Evolutionary conservation across 2,888 invertebrate genomes (phyloP).

Genomic region (Ariolimax columbianus): DNA sequence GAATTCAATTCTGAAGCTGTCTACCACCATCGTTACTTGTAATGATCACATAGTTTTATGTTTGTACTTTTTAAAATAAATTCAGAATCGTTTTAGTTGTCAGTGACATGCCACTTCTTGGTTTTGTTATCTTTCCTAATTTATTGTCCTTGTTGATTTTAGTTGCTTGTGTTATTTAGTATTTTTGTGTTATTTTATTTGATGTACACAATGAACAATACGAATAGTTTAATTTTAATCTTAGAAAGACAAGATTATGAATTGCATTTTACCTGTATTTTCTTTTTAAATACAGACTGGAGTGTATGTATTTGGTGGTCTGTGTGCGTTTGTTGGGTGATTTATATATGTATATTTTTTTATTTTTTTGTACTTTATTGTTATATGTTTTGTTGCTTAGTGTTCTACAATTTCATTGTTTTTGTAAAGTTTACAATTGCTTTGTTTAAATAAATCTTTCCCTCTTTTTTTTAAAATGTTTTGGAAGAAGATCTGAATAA

Average conservation of each 20-base stretch:
- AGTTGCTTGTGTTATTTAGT: neutral
- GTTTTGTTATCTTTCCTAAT: neutral
- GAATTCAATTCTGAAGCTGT: too few relatives aligned
- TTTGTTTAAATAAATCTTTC: neutral
- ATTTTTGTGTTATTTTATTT: neutral
- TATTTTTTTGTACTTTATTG: neutral
- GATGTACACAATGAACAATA: too few relatives aligned
- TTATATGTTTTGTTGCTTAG: neutral
- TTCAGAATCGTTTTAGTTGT: too few relatives aligned
- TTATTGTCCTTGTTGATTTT: neutral
- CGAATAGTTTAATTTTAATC: too few relatives aligned
- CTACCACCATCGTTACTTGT: too few relatives aligned
- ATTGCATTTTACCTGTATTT: too few relatives aligned
- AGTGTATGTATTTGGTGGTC: too few relatives aligned
- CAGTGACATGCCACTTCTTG: neutral
- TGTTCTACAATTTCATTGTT: neutral
- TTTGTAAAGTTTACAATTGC: neutral
- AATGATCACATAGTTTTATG: too few relatives aligned
- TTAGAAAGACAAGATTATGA: too few relatives aligned
- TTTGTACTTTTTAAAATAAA: too few relatives aligned
- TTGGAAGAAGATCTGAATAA: conserved; percentile 44
- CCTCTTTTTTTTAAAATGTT: neutral
- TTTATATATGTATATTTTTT: neutral
- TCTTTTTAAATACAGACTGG: too few relatives aligned
- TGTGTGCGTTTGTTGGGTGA: too few relatives aligned